phyloP scores from a whole-genome alignment of 2,888 invertebrate genomes.

The Metopia argyrocephala region DNA sequence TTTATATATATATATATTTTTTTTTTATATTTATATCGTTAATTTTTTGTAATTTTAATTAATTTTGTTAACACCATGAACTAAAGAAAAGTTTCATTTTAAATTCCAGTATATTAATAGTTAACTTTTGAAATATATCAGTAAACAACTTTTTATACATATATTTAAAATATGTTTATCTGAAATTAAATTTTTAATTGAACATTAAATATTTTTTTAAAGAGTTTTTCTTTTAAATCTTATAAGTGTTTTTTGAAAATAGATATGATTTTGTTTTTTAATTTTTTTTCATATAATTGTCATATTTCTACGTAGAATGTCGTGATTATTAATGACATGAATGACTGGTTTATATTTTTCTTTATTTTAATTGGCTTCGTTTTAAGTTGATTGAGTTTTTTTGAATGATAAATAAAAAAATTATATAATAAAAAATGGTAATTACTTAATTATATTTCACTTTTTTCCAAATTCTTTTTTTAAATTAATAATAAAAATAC shows the following conservation, averaged over 20 bases:
- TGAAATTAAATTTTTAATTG: too few relatives aligned
- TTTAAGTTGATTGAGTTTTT: constrained; percentile 28
- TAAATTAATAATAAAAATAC: constrained; percentile 28
- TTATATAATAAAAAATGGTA: constrained; percentile 10
- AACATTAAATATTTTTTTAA: too few relatives aligned
- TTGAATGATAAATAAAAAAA: constrained; percentile 29
- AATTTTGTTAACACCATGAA: too few relatives aligned
- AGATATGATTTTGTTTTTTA: not conserved
- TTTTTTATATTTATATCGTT: too few relatives aligned
- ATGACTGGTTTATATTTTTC: constrained; percentile 5
- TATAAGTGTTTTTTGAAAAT: not conserved
- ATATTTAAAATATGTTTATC: too few relatives aligned
- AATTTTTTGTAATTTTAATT: too few relatives aligned
- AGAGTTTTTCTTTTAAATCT: not conserved
- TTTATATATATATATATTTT: too few relatives aligned
- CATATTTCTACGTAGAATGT: not conserved
- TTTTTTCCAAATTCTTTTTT: constrained; percentile 39
- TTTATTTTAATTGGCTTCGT: constrained; percentile 32
- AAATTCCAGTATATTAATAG: too few relatives aligned
- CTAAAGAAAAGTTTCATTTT: too few relatives aligned
- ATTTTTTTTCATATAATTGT: not conserved
- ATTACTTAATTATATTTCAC: constrained; percentile 32
- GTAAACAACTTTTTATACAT: too few relatives aligned
- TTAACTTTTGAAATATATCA: too few relatives aligned
- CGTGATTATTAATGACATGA: constrained; percentile 4